Base-by-base conservation (phyloP, 1,140 invertebrate species). In the Papilio xuthus region DNA sequence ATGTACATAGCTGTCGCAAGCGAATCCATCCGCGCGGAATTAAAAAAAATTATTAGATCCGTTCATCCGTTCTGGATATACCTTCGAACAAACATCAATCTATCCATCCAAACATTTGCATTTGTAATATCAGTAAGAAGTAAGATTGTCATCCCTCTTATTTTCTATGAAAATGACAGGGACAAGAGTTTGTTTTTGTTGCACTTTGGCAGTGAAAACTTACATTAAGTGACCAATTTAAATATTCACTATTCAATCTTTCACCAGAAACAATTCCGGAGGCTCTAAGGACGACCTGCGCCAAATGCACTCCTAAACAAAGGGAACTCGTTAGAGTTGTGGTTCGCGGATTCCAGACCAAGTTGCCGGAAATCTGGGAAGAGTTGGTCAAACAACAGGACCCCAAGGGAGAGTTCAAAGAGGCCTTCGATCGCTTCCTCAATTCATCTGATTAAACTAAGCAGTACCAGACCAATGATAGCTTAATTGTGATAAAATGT, bases 271-370 rank as follows among this genome's bases (percentile, higher is more conserved):
- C 94, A 42, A 90, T 96, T 26, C 95, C 95, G 0, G 95, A 96
- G 78, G 95, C 95, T 4, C 78, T 96, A 1, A 85, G 86, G 78
- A 96, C 94, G 1, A 93, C 90, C 47, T 96, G 95, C 81, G 82
- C 78, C 0, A 92, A 94, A 80, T 96, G 96, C 82, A 94, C 93
- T 0, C 92, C 94, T 13, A 95, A 95, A 80, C 95, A 96, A 84
- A 93, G 92, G n/a, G 88, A 92, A 20, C 94, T 95, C 4, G 95
- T 96, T 2, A 94, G 96, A 69, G 95, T 94, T 80, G 94, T 97
- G 3, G 95, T 96, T 26, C 73, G 80, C 15, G 90, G 82, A 50
- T 87, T 94, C 81, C 84, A 90, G 78, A 78, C 78, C 9, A 92
- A 94, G 26, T 85, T 89, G 18, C 93, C 93, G 0, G 89, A 92